Percentiles rank a stretch among this genome's conserved stretches.
Conservation (phyloP, 2,888 invertebrate species). For the Campaea margaritaria region DNA sequence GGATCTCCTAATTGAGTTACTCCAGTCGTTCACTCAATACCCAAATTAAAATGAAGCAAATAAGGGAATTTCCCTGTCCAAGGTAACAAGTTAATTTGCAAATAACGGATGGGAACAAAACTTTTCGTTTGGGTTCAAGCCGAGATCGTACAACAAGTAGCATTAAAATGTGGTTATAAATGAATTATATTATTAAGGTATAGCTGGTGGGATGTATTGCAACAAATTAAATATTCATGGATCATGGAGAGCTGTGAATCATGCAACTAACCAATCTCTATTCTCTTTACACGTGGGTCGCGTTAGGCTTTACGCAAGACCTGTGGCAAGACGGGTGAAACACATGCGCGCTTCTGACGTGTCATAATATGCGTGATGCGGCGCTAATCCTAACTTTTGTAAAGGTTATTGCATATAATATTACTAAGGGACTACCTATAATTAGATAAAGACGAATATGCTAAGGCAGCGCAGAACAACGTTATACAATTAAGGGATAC, state of each 20-base stretch:
- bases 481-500: too few relatives aligned
- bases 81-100: constrained; percentile 32
- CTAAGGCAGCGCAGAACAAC: not conserved
- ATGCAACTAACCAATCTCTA: constrained; percentile 20
- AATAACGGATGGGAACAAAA: constrained; percentile 29
- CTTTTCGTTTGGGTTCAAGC: constrained; percentile 10
- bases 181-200: too few relatives aligned
- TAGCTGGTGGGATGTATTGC: not conserved
- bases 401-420: not conserved
- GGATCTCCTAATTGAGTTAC: constrained; percentile 38
- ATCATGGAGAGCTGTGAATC: constrained; percentile 28
- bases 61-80: constrained; percentile 29
- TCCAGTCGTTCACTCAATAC: constrained; percentile 31
- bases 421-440: not conserved
- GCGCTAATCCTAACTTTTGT: too few relatives aligned
- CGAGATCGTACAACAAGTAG: not conserved
- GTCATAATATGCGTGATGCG: too few relatives aligned
- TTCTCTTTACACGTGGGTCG: constrained; percentile 33
- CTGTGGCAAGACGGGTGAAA: too few relatives aligned
- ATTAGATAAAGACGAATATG: not conserved
- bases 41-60: constrained; percentile 31
- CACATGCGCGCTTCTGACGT: constrained; percentile 35
- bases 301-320: constrained; percentile 22
- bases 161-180: too few relatives aligned
- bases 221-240: not conserved